A percentile compares a stretch with the other conserved stretches of the same genome.
Evolutionary conservation across 2,113 vertebrate species (phyloP).

Genomic region (Ammospiza caudacuta): DNA sequence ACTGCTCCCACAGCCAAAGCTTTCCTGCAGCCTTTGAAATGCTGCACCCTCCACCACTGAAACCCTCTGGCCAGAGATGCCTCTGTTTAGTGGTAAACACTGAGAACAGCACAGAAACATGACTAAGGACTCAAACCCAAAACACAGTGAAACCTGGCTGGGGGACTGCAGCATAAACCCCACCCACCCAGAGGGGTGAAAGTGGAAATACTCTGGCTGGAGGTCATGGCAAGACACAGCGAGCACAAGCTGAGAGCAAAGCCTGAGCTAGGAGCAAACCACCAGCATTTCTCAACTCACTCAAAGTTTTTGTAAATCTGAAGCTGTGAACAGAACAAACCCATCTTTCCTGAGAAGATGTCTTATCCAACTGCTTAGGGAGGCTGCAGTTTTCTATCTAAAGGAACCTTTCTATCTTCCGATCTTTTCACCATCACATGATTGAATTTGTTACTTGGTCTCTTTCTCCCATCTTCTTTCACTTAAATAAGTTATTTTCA

Average conservation of each 20-base stretch:
- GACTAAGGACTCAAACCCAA: slow-evolving; percentile 36
- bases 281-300: neutral
- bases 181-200: neutral
- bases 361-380: neutral
- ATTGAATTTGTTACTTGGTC: neutral
- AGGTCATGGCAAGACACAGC: neutral
- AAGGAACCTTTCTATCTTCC: neutral
- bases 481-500: neutral
- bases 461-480: neutral
- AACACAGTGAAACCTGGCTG: neutral
- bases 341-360: neutral
- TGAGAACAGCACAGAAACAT: slow-evolving; percentile 4
- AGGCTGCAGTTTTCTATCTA: neutral
- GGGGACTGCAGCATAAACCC: slow-evolving; percentile 1
- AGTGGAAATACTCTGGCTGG: neutral
- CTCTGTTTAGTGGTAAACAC: slow-evolving; percentile 17
- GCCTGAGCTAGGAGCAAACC: neutral
- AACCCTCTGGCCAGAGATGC: neutral
- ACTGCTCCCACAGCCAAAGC: neutral
- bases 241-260: neutral
- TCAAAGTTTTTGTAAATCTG: neutral
- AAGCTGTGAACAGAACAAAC: neutral
- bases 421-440: neutral
- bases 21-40: slow-evolving; percentile 1
- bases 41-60: neutral